Evolutionary conservation across 2,888 invertebrate genomes (phyloP).

Genomic region (Tuberolachnus salignus): DNA sequence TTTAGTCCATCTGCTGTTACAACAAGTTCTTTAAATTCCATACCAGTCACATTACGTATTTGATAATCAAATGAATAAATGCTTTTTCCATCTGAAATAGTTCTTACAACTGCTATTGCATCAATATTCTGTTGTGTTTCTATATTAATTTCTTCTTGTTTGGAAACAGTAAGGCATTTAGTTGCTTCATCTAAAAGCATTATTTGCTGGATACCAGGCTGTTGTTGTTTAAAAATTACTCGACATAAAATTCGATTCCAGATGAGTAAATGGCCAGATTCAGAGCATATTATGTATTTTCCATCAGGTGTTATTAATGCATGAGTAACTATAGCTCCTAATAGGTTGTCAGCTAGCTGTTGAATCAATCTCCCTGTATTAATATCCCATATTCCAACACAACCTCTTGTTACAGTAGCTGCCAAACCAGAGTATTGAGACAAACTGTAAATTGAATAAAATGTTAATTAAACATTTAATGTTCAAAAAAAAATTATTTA

Average conservation of each 20-base stretch:
- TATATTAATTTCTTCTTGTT: slow-evolving; percentile 70
- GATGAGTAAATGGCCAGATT: slow-evolving; percentile 87
- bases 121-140: slow-evolving; percentile 70
- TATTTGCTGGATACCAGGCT: slow-evolving; percentile 78
- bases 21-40: slow-evolving; percentile 76
- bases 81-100: slow-evolving; percentile 79
- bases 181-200: slow-evolving; percentile 76
- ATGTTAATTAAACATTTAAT: slow-evolving; percentile 1
- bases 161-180: slow-evolving; percentile 77
- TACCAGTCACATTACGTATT: slow-evolving; percentile 73
- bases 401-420: slow-evolving; percentile 90
- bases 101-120: slow-evolving; percentile 73
- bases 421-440: slow-evolving; percentile 81
- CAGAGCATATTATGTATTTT: slow-evolving; percentile 81
- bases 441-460: slow-evolving; percentile 66
- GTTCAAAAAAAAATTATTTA: not conserved
- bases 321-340: slow-evolving; percentile 93
- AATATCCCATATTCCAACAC: slow-evolving; percentile 94
- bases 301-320: slow-evolving; percentile 87
- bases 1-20: slow-evolving; percentile 82
- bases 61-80: slow-evolving; percentile 84
- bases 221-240: slow-evolving; percentile 77
- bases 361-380: slow-evolving; percentile 82
- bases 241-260: slow-evolving; percentile 80
- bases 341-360: slow-evolving; percentile 86